Evolutionary conservation across 2,888 invertebrate species (phyloP).

Genomic region (Trachelus tabidus): DNA sequence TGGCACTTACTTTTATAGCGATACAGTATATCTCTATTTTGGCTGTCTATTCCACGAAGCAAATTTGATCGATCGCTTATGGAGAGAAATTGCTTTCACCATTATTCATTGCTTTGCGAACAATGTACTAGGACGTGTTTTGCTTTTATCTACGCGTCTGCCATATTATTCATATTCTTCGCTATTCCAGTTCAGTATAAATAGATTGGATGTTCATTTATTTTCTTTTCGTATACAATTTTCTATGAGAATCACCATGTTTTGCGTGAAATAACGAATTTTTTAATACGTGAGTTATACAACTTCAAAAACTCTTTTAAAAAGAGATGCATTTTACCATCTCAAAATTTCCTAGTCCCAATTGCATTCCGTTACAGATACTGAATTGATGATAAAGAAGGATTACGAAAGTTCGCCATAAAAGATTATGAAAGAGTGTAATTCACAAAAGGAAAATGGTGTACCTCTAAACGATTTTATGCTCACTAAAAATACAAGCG

Average conservation of each 20-base stretch:
- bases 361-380: too few species aligned
- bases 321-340: background rate
- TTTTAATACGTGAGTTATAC: background rate
- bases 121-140: background rate
- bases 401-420: background rate
- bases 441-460: background rate
- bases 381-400: too few species aligned
- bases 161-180: background rate
- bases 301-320: background rate
- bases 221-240: background rate
- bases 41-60: background rate
- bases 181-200: background rate
- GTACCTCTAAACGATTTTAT: background rate
- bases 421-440: background rate
- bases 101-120: background rate
- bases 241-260: background rate
- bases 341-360: background rate
- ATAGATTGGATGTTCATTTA: background rate
- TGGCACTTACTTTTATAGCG: background rate
- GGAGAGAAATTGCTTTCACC: background rate
- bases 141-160: background rate
- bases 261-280: too few species aligned
- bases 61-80: background rate
- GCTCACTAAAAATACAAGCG: background rate
- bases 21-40: background rate